Evolutionary conservation across 2,113 vertebrate genomes (phyloP), one percentile per base, ranked within the genome.

Genomic region (Nerophis ophidion): DNA sequence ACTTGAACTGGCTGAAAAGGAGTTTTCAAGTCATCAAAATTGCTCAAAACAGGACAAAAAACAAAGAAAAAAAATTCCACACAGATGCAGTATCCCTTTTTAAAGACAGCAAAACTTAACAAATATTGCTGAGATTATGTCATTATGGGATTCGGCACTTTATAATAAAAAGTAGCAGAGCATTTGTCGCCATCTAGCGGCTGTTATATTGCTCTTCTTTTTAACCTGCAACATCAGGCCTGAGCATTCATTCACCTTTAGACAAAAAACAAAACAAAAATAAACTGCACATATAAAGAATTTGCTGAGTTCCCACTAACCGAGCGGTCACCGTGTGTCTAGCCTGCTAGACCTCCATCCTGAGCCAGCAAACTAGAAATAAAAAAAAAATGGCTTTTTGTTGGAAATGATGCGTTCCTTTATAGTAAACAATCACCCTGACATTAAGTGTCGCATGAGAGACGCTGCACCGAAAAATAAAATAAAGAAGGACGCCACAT

Each of bases 341-440:
- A 89, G 89, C 88, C 88, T 59, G 89, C 89, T 90, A 84, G 87
- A 89, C 82, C 66, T 59, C 68, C 40, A 72, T 75, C 83, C 81
- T 81, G 84, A 86, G 86, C 72, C 9, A 69, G 59, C 26, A 45
- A 46, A 58, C 40, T 55, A n/a, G n/a, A n/a, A n/a, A n/a, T n/a
- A n/a, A n/a, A n/a, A n/a, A n/a, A n/a, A n/a, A n/a, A n/a, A n/a
- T n/a, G n/a, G n/a, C n/a, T n/a, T n/a, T 56, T 19, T 61, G 72
- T 85, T 80, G 17, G 33, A 14, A 59, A 61, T 14, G 14, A 55
- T 33, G 6, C 17, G 34, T 17, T 45, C 12, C 45, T 59, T 53
- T 42, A 11, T 55, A 5, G 33, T 13, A 19, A 56, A 42, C 42
- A 65, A 60, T 48, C 16, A 64, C 55, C 68, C 75, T 81, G 77